These are phyloP conservation scores for Synchiropus splendidus DNA, from an alignment of 2,113 vertebrate genomes.

Conservation along the genomic window DNA sequence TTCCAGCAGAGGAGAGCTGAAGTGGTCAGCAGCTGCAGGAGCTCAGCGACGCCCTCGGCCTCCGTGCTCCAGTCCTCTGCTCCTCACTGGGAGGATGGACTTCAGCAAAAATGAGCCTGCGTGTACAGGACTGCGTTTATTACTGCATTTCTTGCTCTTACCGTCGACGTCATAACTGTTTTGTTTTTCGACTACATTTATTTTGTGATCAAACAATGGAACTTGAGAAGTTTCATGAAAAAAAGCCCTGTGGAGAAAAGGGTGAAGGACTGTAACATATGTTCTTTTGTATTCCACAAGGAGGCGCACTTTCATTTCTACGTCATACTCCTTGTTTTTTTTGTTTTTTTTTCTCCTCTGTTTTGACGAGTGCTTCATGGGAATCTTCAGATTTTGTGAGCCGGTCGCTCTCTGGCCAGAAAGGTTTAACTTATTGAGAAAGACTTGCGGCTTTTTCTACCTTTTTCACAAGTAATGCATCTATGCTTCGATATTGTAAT, in stretches of 20 bases:
- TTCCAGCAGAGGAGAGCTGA: not conserved
- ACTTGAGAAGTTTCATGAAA: conserved; percentile 53
- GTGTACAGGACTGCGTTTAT: conserved; percentile 67
- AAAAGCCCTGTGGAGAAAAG: conserved; percentile 31
- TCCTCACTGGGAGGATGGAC: not conserved
- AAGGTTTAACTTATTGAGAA: conserved; percentile 83
- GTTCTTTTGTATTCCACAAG: conserved; percentile 35
- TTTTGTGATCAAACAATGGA: conserved; percentile 68
- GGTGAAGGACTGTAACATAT: conserved; percentile 48
- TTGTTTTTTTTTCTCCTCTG: conserved; percentile 41
- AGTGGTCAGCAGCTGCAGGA: not conserved
- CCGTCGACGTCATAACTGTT: conserved; percentile 55
- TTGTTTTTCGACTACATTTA: conserved; percentile 70
- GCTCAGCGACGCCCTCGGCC: no score
- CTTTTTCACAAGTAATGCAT: conserved; percentile 74
- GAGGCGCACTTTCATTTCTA: conserved; percentile 51
- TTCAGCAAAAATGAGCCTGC: conserved; percentile 63
- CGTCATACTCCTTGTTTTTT: conserved; percentile 41
- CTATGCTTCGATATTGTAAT: conserved; percentile 68
- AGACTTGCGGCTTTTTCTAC: conserved; percentile 73
- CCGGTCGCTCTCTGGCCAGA: conserved; percentile 51
- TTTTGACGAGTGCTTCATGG: conserved; percentile 50
- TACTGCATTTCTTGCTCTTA: conserved; percentile 64
- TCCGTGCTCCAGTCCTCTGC: no score
- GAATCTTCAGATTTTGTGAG: conserved; percentile 64